Evolutionary conservation across 2,888 invertebrate species (phyloP).

Genomic region (Tenthredo scrophulariae): DNA sequence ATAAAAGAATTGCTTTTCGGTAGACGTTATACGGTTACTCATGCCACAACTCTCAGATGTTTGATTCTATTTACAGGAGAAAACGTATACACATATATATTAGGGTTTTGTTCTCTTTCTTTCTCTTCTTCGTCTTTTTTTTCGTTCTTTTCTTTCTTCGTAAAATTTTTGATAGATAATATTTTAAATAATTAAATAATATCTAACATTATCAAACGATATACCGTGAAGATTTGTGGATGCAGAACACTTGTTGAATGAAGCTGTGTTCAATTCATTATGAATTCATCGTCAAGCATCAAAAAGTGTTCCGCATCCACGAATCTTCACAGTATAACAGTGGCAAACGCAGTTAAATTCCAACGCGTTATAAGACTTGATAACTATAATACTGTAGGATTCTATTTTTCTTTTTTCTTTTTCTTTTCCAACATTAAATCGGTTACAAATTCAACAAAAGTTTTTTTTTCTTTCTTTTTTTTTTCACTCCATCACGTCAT

Average conservation of each 20-base stretch:
- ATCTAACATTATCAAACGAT: slow-evolving; percentile 30
- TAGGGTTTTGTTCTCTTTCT: background rate
- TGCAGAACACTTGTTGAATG: too few species aligned
- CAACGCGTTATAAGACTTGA: background rate
- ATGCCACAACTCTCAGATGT: background rate
- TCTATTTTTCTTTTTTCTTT: slow-evolving; percentile 1
- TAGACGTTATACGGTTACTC: background rate
- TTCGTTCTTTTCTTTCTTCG: background rate
- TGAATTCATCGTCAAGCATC: too few species aligned
- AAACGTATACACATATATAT: background rate
- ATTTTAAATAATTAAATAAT: slow-evolving; percentile 40
- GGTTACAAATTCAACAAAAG: slow-evolving; percentile 1
- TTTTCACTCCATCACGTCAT: background rate
- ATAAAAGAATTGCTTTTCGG: background rate
- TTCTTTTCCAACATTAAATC: background rate
- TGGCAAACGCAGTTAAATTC: slow-evolving; percentile 4
- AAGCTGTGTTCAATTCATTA: too few species aligned
- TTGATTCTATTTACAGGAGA: background rate
- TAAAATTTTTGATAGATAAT: slow-evolving; percentile 24
- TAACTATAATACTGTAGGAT: slow-evolving; percentile 47
- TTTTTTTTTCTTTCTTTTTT: background rate
- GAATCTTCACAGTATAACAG: too few species aligned
- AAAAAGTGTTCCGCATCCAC: too few species aligned
- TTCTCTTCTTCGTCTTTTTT: background rate
- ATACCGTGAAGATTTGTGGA: too few species aligned